A percentile compares a stretch with the other conserved stretches of the same genome.
phyloP scores from a whole-genome alignment of 2,797 vertebrate species.

The Apodemus agrarius region DNA sequence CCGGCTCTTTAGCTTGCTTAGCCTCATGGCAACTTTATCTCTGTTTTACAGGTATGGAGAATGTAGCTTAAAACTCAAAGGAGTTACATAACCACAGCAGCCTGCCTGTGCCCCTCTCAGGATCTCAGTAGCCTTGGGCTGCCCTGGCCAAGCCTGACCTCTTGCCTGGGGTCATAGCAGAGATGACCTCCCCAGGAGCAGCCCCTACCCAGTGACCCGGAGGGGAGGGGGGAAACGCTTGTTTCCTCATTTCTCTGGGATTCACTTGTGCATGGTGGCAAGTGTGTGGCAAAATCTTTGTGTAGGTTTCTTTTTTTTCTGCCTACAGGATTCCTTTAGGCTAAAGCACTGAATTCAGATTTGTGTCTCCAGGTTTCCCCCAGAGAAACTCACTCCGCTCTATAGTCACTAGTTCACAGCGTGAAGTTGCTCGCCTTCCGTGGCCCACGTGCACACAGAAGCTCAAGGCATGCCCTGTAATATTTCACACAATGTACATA shows the following conservation, averaged over 20 bases:
- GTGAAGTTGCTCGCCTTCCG: neutral
- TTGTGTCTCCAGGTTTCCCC: neutral
- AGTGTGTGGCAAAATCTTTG: neutral
- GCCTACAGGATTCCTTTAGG: neutral
- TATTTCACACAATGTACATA: neutral
- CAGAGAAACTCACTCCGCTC: neutral
- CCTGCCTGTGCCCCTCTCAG: neutral
- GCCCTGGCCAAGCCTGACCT: neutral
- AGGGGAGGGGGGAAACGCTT: neutral
- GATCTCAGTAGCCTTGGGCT: neutral
- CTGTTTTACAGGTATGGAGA: neutral
- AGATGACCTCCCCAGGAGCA: neutral
- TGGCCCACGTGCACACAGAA: neutral
- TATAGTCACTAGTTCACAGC: neutral
- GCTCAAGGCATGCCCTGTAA: neutral
- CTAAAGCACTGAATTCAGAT: neutral
- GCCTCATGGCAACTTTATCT: neutral
- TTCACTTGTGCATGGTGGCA: neutral
- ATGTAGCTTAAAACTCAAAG: neutral
- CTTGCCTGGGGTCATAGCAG: neutral
- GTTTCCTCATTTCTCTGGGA: neutral
- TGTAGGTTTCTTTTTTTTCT: neutral
- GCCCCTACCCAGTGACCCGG: neutral
- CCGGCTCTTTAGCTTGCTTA: neutral
- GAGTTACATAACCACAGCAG: neutral